Evolutionary conservation across 2,888 invertebrate species (phyloP), one percentile per base, ranked within the genome.

Genomic region (Priocnemis perturbator): DNA sequence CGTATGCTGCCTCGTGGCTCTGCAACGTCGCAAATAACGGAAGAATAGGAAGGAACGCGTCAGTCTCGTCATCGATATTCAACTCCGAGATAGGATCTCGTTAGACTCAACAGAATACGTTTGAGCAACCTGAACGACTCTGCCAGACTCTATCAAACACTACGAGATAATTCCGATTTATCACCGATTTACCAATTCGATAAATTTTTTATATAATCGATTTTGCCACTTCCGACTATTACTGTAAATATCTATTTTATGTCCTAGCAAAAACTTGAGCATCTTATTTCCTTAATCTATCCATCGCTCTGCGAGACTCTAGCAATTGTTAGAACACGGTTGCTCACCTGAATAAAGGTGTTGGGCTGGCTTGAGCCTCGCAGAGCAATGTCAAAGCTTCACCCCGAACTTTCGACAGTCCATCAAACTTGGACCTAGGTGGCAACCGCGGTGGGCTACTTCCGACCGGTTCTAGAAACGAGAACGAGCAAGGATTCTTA

Each of bases 311-410:
- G 20, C 50, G 50, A 50, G 19, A 20, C 17, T 20, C 50, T 20
- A 50, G 19, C 50, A 20, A 50, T 20, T 26, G 7, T 37, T 5
- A 48, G 9, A 50, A 50, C 9, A 20, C n/a, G 50, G 19, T 52
- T 71, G 74, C 83, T 85, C 86, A 89, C 89, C 88, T 88, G 91
- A 92, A 93, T 78, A 91, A 84, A 48, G 94, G 94, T 64, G 93
- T 91, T 56, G 94, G 94, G 90, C 91, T 93, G 50, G 93, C 93
- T 88, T 94, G 94, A 74, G 93, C 94, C 89, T 93, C 93, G 89
- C 94, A 94, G 73, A 87, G 80, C 66, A 89, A 80, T 57, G 87
- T 86, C 59, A 87, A 76, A 15, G 83, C 63, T 67, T 75, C 75
- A 20, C 82, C 81, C 37, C 69, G 67, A 44, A 64, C 65, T 64